Evolutionary conservation across 2,797 vertebrate species (phyloP).

Genomic region (Phrynocephalus guinanensis): DNA sequence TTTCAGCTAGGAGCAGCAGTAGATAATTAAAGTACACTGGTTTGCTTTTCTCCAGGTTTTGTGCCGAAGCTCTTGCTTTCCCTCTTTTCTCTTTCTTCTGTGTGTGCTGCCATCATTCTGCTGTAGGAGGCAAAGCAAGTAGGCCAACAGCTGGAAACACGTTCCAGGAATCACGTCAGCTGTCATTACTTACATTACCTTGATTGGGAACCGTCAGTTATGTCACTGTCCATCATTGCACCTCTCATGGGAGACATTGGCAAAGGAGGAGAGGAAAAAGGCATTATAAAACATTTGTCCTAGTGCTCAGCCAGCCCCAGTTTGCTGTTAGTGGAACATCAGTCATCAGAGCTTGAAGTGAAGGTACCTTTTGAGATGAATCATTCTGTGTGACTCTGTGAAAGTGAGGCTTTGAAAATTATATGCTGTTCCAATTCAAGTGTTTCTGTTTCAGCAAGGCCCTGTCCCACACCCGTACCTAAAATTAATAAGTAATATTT

Average conservation of each 20-base stretch:
- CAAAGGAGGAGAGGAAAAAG: slow-evolving; percentile 66
- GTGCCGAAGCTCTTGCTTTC: background rate
- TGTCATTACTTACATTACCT: slow-evolving; percentile 75
- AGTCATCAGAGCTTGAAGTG: slow-evolving; percentile 67
- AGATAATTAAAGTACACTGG: background rate
- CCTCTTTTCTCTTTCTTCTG: accelerated
- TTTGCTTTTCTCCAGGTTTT: background rate
- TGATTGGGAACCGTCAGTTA: slow-evolving; percentile 75
- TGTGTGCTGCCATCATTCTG: slow-evolving; percentile 23
- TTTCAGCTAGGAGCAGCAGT: background rate
- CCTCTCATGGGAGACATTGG: slow-evolving; percentile 62
- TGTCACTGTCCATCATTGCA: slow-evolving; percentile 68
- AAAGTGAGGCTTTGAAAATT: slow-evolving; percentile 36
- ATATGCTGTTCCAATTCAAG: slow-evolving; percentile 3
- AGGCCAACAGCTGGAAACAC: slow-evolving; percentile 22
- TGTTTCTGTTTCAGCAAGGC: slow-evolving; percentile 25
- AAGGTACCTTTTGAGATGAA: slow-evolving; percentile 67
- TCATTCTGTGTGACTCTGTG: slow-evolving; percentile 55
- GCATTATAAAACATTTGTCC: slow-evolving; percentile 68
- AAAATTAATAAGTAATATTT: slow-evolving; percentile 6
- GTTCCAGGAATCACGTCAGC: slow-evolving; percentile 74
- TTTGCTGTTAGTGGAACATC: slow-evolving; percentile 55
- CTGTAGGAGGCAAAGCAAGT: slow-evolving; percentile 42
- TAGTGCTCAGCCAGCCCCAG: slow-evolving; percentile 65
- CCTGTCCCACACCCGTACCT: background rate